Evolutionary conservation across 2,797 vertebrate species (phyloP).

Genomic region (Danionella dracula): DNA sequence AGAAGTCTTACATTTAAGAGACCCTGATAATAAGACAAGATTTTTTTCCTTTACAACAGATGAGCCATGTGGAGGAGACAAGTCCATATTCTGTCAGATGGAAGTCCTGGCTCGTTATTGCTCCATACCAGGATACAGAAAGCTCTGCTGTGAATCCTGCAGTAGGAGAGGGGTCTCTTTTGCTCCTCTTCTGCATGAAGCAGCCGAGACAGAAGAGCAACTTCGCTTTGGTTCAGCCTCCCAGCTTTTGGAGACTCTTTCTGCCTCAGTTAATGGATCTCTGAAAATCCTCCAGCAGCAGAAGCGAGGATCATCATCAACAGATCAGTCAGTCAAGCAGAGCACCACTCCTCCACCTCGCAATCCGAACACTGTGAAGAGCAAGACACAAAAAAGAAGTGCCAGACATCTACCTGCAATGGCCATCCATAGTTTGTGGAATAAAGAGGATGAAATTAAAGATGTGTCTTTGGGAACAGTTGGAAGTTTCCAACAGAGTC

Average conservation of each 20-base stretch:
- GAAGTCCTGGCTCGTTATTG: conserved; percentile 94
- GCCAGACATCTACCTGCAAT: conserved; percentile 39
- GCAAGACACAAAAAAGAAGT: conserved; percentile 49
- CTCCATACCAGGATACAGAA: conserved; percentile 92
- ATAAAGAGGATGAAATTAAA: neutral
- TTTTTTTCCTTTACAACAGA: conserved; percentile 62
- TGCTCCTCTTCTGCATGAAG: conserved; percentile 64
- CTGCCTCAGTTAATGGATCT: conserved; percentile 56
- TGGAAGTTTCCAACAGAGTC: conserved; percentile 55
- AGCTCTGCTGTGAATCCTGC: conserved; percentile 91
- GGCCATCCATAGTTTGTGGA: conserved; percentile 11
- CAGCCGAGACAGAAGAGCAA: conserved; percentile 64
- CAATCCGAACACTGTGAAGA: conserved; percentile 39
- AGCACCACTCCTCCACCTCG: conserved; percentile 39
- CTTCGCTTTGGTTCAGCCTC: conserved; percentile 64
- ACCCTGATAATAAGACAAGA: no score
- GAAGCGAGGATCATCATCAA: conserved; percentile 32
- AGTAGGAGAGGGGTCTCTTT: conserved; percentile 66
- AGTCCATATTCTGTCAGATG: conserved; percentile 98
- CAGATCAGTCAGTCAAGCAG: conserved; percentile 23
- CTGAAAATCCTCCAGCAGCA: conserved; percentile 25
- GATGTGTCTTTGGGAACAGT: conserved; percentile 53
- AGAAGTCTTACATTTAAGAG: no score
- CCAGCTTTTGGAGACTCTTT: conserved; percentile 55
- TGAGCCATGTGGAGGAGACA: conserved; percentile 88